phyloP scores from a whole-genome alignment of 2,888 invertebrate genomes.

The Ramazzottius varieornatus region DNA sequence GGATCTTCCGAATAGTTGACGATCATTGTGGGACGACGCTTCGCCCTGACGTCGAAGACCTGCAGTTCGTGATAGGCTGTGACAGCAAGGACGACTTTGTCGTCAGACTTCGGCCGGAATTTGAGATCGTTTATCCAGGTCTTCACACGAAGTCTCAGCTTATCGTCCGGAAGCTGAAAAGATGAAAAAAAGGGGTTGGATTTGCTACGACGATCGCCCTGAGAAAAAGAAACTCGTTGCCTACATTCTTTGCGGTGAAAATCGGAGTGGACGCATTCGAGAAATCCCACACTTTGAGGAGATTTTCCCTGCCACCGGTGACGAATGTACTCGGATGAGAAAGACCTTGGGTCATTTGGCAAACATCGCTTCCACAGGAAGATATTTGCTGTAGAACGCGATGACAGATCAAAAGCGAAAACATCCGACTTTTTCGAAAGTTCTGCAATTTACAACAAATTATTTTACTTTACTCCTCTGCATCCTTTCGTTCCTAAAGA shows the following conservation, averaged over 20 bases:
- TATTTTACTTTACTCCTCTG: slow-evolving; percentile 1
- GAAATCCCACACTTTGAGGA: slow-evolving; percentile 57
- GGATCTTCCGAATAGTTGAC: neutral
- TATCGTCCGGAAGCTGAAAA: neutral
- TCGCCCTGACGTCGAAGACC: neutral
- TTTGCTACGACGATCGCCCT: no score
- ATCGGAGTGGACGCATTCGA: slow-evolving; percentile 22
- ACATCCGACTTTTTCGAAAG: no score
- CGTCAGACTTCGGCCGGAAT: neutral
- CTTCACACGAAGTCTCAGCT: neutral
- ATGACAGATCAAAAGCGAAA: no score
- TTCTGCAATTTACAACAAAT: no score
- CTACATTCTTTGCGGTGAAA: slow-evolving; percentile 37
- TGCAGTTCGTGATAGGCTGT: neutral
- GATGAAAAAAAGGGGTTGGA: neutral
- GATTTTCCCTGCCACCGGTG: slow-evolving; percentile 66
- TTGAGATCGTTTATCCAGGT: neutral
- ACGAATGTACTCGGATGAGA: slow-evolving; percentile 37
- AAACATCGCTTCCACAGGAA: neutral
- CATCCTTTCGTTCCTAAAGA: neutral
- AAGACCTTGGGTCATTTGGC: slow-evolving; percentile 25
- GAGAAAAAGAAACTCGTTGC: slow-evolving; percentile 10
- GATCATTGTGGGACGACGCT: neutral
- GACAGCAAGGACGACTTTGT: neutral
- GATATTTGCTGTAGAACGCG: no score